These are phyloP conservation scores for Characodon lateralis DNA, from an alignment of 2,797 vertebrate species.

Conservation along the genomic window DNA sequence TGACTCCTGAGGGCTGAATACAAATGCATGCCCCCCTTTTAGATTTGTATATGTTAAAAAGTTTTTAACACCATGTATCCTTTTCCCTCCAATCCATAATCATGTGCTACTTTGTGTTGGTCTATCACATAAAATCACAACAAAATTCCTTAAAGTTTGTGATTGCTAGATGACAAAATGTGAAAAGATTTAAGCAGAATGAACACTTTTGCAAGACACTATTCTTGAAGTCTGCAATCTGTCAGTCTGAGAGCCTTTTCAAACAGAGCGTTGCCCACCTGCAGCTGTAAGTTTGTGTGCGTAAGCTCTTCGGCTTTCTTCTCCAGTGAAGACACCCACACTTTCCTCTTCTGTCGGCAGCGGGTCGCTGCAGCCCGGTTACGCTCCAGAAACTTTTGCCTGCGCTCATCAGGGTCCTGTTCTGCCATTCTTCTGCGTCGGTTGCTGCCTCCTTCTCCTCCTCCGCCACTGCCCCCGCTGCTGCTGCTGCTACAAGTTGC, in stretches of 20 bases:
- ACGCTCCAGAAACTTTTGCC: slow-evolving; percentile 97
- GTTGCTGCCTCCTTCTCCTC: slow-evolving; percentile 25
- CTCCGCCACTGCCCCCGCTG: slow-evolving; percentile 5
- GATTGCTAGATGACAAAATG: background rate
- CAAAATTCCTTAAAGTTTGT: background rate
- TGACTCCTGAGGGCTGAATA: no score
- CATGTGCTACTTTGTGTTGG: background rate
- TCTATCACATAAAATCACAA: background rate
- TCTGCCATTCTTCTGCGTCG: slow-evolving; percentile 86
- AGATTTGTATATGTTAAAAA: background rate
- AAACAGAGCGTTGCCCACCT: slow-evolving; percentile 63
- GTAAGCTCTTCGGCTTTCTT: slow-evolving; percentile 99
- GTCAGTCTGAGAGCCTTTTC: background rate
- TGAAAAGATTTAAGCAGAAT: no score
- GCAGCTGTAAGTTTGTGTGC: slow-evolving; percentile 97
- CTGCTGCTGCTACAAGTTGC: slow-evolving; percentile 71
- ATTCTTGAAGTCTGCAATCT: background rate
- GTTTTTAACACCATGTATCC: background rate
- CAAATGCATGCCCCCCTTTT: background rate
- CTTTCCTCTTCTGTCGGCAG: slow-evolving; percentile 98
- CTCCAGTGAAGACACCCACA: slow-evolving; percentile 98
- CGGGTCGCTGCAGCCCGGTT: slow-evolving; percentile 96
- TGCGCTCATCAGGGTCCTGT: slow-evolving; percentile 93
- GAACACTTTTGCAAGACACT: no score
- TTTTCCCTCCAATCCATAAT: background rate